Conservation (phyloP, 1,140 invertebrate genomes). For the Lanistes nyassanus region DNA sequence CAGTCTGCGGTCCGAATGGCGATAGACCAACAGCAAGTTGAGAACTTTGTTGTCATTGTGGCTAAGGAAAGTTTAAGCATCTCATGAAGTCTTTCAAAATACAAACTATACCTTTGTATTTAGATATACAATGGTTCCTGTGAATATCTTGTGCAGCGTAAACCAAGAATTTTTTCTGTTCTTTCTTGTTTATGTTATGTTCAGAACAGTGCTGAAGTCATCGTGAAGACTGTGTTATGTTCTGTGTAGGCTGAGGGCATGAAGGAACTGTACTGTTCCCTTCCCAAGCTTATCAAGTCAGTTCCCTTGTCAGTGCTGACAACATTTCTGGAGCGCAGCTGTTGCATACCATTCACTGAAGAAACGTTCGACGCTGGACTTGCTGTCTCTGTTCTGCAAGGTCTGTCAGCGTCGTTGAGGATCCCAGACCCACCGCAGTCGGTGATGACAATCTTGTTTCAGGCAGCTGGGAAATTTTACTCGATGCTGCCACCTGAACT, state of each 20-base stretch:
- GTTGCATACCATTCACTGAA: constrained; percentile 30
- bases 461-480: constrained; percentile 40
- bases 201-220: not conserved
- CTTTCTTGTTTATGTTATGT: not conserved
- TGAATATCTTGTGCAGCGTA: no score
- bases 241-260: constrained; percentile 26
- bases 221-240: not conserved
- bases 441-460: constrained; percentile 43
- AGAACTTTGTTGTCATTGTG: no score
- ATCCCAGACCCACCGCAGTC: constrained; percentile 53
- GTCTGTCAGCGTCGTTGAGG: constrained; percentile 46
- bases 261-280: constrained; percentile 17
- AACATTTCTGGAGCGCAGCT: constrained; percentile 40
- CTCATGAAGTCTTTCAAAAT: no score
- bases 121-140: no score
- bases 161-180: not conserved
- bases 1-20: no score
- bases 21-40: no score
- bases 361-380: constrained; percentile 9
- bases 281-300: constrained; percentile 39
- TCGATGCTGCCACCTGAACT: constrained; percentile 14
- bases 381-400: constrained; percentile 39
- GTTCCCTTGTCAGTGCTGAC: constrained; percentile 35
- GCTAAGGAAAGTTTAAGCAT: no score
- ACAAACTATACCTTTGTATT: no score